Conservation (phyloP, 1,140 invertebrate species). For the Zeugodacus cucurbitae region DNA sequence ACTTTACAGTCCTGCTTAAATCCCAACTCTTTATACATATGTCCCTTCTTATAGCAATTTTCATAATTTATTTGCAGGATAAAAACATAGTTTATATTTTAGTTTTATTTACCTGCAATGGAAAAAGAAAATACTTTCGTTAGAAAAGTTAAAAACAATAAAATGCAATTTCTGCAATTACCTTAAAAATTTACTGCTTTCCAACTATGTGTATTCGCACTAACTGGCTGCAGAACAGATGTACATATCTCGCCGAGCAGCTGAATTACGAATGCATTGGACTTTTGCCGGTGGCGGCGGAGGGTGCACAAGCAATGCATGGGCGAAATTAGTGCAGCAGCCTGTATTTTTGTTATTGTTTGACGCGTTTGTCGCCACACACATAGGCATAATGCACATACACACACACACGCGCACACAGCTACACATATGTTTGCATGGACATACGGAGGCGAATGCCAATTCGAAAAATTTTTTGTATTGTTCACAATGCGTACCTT, state of each 20-base stretch:
- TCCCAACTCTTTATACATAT: neutral
- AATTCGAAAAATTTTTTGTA: neutral
- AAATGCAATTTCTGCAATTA: constrained; percentile 2
- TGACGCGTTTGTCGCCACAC: neutral
- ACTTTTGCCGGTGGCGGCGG: neutral
- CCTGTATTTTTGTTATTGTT: constrained; percentile 30
- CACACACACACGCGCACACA: neutral
- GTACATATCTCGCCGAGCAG: neutral
- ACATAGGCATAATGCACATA: neutral
- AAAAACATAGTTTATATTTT: neutral
- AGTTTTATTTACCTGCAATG: neutral
- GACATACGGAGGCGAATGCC: neutral
- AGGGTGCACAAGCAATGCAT: neutral
- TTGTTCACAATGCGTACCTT: neutral
- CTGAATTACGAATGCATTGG: neutral
- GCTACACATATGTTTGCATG: neutral
- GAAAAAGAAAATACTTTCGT: neutral
- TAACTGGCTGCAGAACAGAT: neutral
- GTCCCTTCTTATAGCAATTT: neutral
- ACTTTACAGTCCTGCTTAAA: no score
- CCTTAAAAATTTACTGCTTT: constrained; percentile 11
- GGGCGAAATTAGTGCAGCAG: constrained; percentile 18
- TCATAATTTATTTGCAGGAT: neutral
- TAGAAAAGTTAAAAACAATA: neutral
- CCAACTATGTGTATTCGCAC: constrained; percentile 1